Evolutionary conservation across 2,888 invertebrate genomes (phyloP).

Genomic region (Deilephila porcellus): DNA sequence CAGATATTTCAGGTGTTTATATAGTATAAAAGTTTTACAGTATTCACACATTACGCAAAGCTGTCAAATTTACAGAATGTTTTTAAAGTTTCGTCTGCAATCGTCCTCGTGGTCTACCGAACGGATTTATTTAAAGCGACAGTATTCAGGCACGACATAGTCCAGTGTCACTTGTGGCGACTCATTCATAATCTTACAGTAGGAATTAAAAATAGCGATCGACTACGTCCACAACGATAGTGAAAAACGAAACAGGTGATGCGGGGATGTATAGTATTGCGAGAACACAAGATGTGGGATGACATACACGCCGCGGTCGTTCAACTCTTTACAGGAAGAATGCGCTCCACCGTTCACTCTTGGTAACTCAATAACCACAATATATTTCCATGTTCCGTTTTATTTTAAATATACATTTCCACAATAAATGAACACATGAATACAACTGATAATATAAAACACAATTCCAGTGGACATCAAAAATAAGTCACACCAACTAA

Average conservation of each 20-base stretch:
- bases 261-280: slow-evolving; percentile 53
- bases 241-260: slow-evolving; percentile 78
- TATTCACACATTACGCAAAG: slow-evolving; percentile 23
- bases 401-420: slow-evolving; percentile 41
- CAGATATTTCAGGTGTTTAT: slow-evolving; percentile 22
- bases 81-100: slow-evolving; percentile 34
- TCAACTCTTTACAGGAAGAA: slow-evolving; percentile 62
- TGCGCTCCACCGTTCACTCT: slow-evolving; percentile 48
- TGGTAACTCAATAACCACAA: slow-evolving; percentile 41
- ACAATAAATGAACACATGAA: background rate
- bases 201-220: slow-evolving; percentile 68
- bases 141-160: slow-evolving; percentile 44
- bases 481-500: slow-evolving; percentile 79
- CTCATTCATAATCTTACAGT: slow-evolving; percentile 73
- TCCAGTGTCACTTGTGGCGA: slow-evolving; percentile 55
- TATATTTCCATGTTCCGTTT: slow-evolving; percentile 30
- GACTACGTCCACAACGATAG: slow-evolving; percentile 64
- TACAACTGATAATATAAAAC: background rate
- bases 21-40: slow-evolving; percentile 8
- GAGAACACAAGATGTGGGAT: slow-evolving; percentile 65
- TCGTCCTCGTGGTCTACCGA: slow-evolving; percentile 37
- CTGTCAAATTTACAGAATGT: slow-evolving; percentile 22
- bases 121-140: slow-evolving; percentile 55
- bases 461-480: slow-evolving; percentile 50
- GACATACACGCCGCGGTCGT: slow-evolving; percentile 69